A percentile compares a stretch with the other conserved stretches of the same genome.
Evolutionary conservation across 1,140 invertebrate genomes (phyloP).

Genomic region (Cydia strobilella): DNA sequence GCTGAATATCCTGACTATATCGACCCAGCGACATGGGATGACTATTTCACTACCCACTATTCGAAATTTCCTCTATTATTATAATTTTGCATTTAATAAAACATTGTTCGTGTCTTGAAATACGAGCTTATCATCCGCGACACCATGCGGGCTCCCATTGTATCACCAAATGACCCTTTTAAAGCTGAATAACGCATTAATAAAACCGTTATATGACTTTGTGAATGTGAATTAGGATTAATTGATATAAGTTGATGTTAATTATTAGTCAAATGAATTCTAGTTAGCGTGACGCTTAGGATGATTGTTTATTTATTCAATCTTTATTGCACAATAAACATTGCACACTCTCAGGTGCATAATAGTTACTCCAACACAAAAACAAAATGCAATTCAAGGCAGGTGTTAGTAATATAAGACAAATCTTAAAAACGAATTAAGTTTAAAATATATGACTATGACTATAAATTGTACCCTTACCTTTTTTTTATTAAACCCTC

Average conservation of each 20-base stretch:
- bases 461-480: too few species aligned
- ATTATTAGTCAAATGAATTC: background rate
- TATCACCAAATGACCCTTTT: conserved; percentile 37
- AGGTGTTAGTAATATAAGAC: too few species aligned
- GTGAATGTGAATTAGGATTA: conserved; percentile 43
- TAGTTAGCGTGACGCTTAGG: background rate
- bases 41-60: too few species aligned
- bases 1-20: too few species aligned
- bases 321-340: too few species aligned
- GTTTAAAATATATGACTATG: too few species aligned
- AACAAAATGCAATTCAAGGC: too few species aligned
- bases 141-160: conserved; percentile 50
- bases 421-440: too few species aligned
- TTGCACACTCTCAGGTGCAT: too few species aligned
- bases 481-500: too few species aligned
- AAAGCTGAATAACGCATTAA: conserved; percentile 6
- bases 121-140: conserved; percentile 41
- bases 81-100: conserved; percentile 4
- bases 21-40: too few species aligned
- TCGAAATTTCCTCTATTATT: background rate
- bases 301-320: background rate
- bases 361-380: too few species aligned
- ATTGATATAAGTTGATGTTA: conserved; percentile 10
- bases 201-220: conserved; percentile 1
- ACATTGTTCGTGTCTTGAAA: conserved; percentile 11